These are phyloP conservation scores for Entelurus aequoreus DNA, from an alignment of 2,113 vertebrate genomes.

Conservation along the genomic window DNA sequence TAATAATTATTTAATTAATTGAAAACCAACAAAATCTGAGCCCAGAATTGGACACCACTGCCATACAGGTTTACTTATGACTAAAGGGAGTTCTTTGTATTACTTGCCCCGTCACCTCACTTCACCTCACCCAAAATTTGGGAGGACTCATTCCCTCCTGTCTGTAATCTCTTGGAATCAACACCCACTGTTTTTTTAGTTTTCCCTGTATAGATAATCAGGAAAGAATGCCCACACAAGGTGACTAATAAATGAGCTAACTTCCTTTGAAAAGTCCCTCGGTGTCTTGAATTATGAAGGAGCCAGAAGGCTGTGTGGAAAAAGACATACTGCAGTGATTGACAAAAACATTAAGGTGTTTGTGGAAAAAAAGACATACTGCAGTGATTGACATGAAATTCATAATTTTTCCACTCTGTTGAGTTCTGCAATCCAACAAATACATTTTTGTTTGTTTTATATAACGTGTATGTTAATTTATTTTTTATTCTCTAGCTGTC, in stretches of 20 bases:
- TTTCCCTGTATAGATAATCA: slow-evolving; percentile 18
- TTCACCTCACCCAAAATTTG: slow-evolving; percentile 13
- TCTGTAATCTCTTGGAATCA: slow-evolving; percentile 9
- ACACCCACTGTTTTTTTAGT: slow-evolving; percentile 6
- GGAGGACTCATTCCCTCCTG: not conserved
- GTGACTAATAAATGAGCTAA: slow-evolving; percentile 21
- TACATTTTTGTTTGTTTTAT: not conserved
- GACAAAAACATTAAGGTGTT: not conserved
- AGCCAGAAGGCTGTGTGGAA: slow-evolving; percentile 8
- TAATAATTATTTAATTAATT: too few relatives aligned
- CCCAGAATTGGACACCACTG: not conserved
- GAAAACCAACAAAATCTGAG: too few relatives aligned
- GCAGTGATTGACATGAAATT: not conserved
- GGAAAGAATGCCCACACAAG: slow-evolving; percentile 10
- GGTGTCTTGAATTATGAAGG: slow-evolving; percentile 5
- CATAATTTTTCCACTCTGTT: not conserved
- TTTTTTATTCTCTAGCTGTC: slow-evolving; percentile 75
- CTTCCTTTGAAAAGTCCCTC: slow-evolving; percentile 27
- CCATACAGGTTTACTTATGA: slow-evolving; percentile 13
- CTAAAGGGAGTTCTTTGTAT: slow-evolving; percentile 27
- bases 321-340: not conserved
- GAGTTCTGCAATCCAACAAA: not conserved
- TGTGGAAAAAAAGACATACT: not conserved
- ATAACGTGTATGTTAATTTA: slow-evolving; percentile 5
- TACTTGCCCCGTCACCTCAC: not conserved